phyloP scores from a whole-genome alignment of 2,797 vertebrate genomes.

The Mallotus villosus region DNA sequence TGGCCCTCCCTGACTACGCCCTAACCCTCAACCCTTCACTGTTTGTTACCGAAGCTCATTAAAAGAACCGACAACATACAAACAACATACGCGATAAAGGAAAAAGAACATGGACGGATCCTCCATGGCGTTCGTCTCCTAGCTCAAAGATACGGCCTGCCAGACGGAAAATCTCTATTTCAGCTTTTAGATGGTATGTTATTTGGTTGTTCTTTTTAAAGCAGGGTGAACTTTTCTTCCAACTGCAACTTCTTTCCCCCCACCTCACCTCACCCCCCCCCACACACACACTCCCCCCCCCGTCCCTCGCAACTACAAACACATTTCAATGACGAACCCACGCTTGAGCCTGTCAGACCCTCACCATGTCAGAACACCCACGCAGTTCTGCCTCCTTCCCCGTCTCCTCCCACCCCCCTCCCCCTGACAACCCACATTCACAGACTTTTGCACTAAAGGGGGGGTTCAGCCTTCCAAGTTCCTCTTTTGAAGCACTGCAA shows the following conservation, averaged over 20 bases:
- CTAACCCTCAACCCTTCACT: not conserved
- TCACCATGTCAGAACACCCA: slow-evolving; percentile 75
- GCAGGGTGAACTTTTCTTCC: not conserved
- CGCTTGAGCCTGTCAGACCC: slow-evolving; percentile 74
- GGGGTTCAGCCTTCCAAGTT: slow-evolving; percentile 70
- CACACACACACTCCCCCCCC: not conserved
- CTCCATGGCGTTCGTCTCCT: not conserved
- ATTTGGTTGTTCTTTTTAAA: not conserved
- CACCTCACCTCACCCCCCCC: not conserved
- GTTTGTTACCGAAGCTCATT: not conserved
- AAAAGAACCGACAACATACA: not conserved
- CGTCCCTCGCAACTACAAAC: slow-evolving; percentile 60
- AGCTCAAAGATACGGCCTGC: not conserved
- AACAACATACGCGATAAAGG: slow-evolving; percentile 8
- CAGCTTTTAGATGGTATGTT: not conserved
- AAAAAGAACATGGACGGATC: not conserved
- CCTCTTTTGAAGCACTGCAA: slow-evolving; percentile 49
- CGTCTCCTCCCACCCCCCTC: slow-evolving; percentile 46
- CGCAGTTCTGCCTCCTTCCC: slow-evolving; percentile 62
- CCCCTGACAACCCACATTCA: slow-evolving; percentile 67
- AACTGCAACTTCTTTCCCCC: not conserved
- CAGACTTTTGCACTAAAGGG: slow-evolving; percentile 63
- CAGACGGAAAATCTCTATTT: not conserved
- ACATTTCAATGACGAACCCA: slow-evolving; percentile 79
- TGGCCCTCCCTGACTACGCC: not conserved